Conservation (phyloP, 2,888 invertebrate species). For the Sesamia inferens region DNA sequence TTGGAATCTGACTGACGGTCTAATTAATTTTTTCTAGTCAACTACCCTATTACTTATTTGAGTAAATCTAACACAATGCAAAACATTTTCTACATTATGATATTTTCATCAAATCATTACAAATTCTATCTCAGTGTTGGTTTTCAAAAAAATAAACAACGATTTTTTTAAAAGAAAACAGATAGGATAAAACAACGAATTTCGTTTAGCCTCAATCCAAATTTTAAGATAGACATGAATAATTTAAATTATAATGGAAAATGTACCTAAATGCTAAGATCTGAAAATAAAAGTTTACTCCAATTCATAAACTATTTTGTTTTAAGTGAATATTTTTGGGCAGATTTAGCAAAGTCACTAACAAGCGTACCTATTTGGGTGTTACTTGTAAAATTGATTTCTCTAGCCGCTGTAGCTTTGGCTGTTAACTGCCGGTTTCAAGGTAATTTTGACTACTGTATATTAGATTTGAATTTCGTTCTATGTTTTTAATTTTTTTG, state of each 20-base stretch:
- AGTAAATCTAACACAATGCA: background rate
- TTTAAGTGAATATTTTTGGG: background rate
- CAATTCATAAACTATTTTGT: background rate
- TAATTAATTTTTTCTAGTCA: too few species aligned
- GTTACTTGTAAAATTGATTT: background rate
- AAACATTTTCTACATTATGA: background rate
- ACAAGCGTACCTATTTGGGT: conserved; percentile 2
- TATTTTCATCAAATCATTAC: conserved; percentile 35
- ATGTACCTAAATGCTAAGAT: conserved; percentile 26
- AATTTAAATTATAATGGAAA: conserved; percentile 58
- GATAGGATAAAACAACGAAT: conserved; percentile 27
- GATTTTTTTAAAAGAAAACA: conserved; percentile 41
- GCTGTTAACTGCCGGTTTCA: background rate
- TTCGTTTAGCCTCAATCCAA: conserved; percentile 24
- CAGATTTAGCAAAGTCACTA: conserved; percentile 2
- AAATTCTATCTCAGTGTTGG: conserved; percentile 34
- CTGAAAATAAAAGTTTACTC: conserved; percentile 23
- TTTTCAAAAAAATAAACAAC: conserved; percentile 50
- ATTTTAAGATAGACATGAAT: conserved; percentile 38
- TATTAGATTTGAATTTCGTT: background rate
- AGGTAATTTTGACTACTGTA: background rate
- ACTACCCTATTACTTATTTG: background rate
- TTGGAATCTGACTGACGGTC: too few species aligned
- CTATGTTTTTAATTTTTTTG: background rate
- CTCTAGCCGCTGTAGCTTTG: background rate